phyloP scores from a whole-genome alignment of 2,888 invertebrate species.

The Dolomedes plantarius region DNA sequence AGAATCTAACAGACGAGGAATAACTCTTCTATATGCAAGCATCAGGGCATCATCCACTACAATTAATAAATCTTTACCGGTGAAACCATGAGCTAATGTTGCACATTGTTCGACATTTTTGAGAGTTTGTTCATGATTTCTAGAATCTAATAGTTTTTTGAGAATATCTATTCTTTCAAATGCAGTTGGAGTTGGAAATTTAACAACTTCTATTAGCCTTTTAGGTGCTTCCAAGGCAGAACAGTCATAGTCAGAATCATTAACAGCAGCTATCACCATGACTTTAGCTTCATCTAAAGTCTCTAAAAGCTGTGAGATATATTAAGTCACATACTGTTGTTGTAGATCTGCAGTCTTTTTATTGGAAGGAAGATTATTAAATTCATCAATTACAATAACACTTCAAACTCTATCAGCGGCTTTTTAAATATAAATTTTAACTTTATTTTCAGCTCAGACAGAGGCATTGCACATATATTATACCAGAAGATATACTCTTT shows the following conservation, averaged over 20 bases:
- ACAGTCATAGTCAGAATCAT: not conserved
- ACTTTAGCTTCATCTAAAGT: not conserved
- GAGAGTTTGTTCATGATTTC: conserved; percentile 80
- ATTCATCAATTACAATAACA: too few relatives aligned
- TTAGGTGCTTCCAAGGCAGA: not conserved
- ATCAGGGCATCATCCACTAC: conserved; percentile 77
- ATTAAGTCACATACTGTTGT: too few relatives aligned
- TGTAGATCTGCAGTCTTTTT: too few relatives aligned
- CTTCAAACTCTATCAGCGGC: too few relatives aligned
- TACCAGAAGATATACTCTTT: not conserved
- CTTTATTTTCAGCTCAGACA: too few relatives aligned
- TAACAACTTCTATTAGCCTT: not conserved
- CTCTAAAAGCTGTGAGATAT: too few relatives aligned
- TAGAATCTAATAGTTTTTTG: conserved; percentile 80
- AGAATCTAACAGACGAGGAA: not conserved
- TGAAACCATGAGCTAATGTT: conserved; percentile 89
- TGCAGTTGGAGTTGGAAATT: not conserved
- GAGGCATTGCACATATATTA: not conserved
- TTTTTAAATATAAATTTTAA: too few relatives aligned
- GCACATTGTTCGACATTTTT: conserved; percentile 82
- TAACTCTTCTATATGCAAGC: not conserved
- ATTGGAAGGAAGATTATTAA: too few relatives aligned
- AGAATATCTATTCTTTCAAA: conserved; percentile 80
- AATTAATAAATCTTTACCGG: conserved; percentile 92
- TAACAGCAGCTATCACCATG: not conserved